Percentiles rank a stretch among this genome's conserved stretches.
Evolutionary conservation across 92 coral and sea anemone species (phyloP).

Genomic region (Bergia puertoricense): DNA sequence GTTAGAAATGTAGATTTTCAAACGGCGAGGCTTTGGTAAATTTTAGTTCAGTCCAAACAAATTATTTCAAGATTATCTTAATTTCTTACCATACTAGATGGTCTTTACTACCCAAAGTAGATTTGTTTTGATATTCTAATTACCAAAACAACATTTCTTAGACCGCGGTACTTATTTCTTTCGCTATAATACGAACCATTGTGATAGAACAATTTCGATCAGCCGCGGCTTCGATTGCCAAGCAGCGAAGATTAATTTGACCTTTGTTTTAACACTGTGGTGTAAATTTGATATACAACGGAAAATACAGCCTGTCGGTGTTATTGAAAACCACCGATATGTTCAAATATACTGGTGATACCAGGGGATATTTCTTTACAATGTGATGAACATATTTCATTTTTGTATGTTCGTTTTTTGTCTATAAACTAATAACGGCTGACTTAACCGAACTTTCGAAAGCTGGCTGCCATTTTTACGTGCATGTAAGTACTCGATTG

Average conservation of each 20-base stretch:
- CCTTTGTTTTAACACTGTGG: slow-evolving; percentile 86
- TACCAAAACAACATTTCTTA: neutral
- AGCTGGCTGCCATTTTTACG: slow-evolving; percentile 23
- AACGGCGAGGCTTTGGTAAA: slow-evolving; percentile 19
- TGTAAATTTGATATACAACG: slow-evolving; percentile 77
- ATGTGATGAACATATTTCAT: slow-evolving; percentile 4
- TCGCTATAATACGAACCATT: slow-evolving; percentile 39
- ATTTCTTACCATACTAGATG: slow-evolving; percentile 11
- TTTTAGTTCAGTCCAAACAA: neutral
- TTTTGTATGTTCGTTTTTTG: neutral
- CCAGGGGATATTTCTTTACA: slow-evolving; percentile 28
- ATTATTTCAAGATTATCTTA: neutral
- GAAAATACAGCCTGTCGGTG: slow-evolving; percentile 59
- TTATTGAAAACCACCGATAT: slow-evolving; percentile 57
- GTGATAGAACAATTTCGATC: slow-evolving; percentile 37
- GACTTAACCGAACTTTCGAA: neutral
- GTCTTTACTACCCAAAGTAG: slow-evolving; percentile 4
- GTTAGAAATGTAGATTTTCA: slow-evolving; percentile 23
- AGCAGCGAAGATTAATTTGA: slow-evolving; percentile 71
- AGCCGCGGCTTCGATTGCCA: slow-evolving; percentile 55
- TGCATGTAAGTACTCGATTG: slow-evolving; percentile 9
- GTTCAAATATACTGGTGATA: slow-evolving; percentile 5
- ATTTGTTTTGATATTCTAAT: slow-evolving; percentile 18
- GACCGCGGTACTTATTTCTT: slow-evolving; percentile 25
- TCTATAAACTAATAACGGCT: neutral